These are phyloP conservation scores for Brachypodius melanocephalos DNA, from an alignment of 2,113 vertebrate species.

Conservation along the genomic window DNA sequence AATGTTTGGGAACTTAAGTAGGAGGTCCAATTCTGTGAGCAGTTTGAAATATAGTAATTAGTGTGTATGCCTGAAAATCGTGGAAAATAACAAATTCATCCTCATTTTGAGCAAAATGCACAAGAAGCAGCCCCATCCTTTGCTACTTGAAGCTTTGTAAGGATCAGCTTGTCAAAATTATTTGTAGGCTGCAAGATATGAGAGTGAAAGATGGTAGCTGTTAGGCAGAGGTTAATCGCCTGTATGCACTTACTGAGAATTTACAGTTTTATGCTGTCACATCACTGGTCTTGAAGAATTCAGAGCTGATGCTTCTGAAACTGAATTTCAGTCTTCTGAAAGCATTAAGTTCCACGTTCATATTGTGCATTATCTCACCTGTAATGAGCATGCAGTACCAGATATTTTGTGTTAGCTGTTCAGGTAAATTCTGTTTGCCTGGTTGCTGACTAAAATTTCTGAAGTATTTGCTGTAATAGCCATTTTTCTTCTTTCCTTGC, in stretches of 20 bases:
- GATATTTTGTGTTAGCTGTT: background rate
- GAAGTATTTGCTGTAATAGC: background rate
- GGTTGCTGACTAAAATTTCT: background rate
- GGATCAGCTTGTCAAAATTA: slow-evolving; percentile 15
- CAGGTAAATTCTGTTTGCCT: background rate
- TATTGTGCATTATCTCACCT: background rate
- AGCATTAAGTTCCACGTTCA: background rate
- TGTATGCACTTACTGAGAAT: background rate
- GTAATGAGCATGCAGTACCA: background rate
- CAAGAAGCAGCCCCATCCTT: background rate
- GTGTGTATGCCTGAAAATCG: background rate
- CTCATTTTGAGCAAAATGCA: background rate
- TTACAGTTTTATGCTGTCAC: slow-evolving; percentile 7
- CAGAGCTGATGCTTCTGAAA: background rate
- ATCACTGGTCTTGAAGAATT: background rate
- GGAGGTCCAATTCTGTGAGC: background rate
- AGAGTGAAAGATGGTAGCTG: slow-evolving; percentile 4
- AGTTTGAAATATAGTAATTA: background rate
- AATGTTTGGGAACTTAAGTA: background rate
- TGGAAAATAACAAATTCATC: background rate
- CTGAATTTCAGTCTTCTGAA: background rate
- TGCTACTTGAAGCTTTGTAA: background rate
- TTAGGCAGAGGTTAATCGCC: slow-evolving; percentile 24
- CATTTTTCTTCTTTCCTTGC: background rate
- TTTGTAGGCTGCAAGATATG: background rate